These are phyloP conservation scores for Brachyptera risi DNA, from an alignment of 2,888 invertebrate genomes.

Conservation along the genomic window DNA sequence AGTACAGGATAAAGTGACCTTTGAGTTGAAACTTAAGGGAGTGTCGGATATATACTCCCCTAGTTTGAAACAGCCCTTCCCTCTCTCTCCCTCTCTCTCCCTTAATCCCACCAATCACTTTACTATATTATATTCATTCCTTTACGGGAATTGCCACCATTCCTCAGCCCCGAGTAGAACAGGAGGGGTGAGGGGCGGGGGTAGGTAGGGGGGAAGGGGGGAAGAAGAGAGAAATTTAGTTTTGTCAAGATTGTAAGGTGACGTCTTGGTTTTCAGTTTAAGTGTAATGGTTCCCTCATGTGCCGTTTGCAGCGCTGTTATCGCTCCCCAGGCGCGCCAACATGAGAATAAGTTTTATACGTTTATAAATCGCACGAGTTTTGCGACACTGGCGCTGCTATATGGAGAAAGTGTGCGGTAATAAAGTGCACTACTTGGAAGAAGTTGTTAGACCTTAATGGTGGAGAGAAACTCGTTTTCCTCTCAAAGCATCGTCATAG, in stretches of 20 bases:
- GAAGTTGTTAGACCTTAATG: too few species aligned
- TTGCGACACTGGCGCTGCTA: too few species aligned
- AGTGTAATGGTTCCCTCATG: constrained; percentile 15
- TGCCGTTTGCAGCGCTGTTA: not conserved
- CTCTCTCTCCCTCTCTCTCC: constrained; percentile 28
- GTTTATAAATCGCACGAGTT: not conserved
- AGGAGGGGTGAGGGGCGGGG: not conserved
- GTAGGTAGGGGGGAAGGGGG: constrained; percentile 1
- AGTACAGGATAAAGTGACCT: too few species aligned
- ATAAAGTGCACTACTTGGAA: too few species aligned
- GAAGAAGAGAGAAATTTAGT: not conserved
- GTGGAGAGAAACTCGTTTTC: too few species aligned
- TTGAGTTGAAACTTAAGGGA: too few species aligned
- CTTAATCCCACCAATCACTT: not conserved
- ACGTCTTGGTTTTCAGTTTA: constrained; percentile 1
- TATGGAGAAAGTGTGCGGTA: too few species aligned
- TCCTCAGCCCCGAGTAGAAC: not conserved
- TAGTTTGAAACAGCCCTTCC: too few species aligned
- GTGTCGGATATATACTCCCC: too few species aligned
- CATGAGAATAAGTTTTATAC: not conserved
- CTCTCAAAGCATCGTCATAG: too few species aligned
- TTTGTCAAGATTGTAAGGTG: constrained; percentile 8
- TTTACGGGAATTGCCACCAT: not conserved
- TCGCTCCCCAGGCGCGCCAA: not conserved
- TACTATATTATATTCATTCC: not conserved